A percentile compares a stretch with the other conserved stretches of the same genome.
Conservation (phyloP, 2,888 invertebrate genomes). For the Acleris holmiana region DNA sequence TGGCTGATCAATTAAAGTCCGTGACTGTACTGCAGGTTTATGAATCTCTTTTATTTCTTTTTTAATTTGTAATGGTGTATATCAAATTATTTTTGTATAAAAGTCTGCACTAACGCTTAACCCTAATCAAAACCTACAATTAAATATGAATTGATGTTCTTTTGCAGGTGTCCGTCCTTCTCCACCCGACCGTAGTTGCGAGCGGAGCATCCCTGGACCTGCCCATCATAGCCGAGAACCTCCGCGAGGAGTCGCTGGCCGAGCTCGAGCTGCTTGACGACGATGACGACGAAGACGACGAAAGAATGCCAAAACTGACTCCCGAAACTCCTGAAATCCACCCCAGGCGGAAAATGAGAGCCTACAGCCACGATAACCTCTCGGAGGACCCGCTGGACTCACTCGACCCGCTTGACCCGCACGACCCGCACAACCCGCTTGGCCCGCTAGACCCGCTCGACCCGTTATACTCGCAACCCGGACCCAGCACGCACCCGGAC, state of each 20-base stretch:
- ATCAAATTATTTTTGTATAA: too few species aligned
- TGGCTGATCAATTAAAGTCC: too few species aligned
- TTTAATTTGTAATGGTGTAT: too few species aligned
- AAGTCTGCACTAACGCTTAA: too few species aligned
- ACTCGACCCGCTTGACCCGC: constrained; percentile 41
- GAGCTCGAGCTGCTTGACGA: constrained; percentile 51
- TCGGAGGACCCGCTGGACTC: constrained; percentile 47
- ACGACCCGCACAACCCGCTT: constrained; percentile 44
- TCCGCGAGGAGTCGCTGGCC: constrained; percentile 56
- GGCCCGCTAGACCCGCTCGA: constrained; percentile 38
- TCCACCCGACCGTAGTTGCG: constrained; percentile 65
- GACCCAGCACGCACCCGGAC: constrained; percentile 50
- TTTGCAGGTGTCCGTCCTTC: constrained; percentile 67
- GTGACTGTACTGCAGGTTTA: too few species aligned
- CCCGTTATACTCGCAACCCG: constrained; percentile 46
- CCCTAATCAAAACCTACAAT: too few species aligned
- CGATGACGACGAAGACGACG: constrained; percentile 34
- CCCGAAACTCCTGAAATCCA: constrained; percentile 38
- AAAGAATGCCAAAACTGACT: constrained; percentile 19
- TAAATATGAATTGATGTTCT: constrained; percentile 21
- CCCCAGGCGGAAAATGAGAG: constrained; percentile 49
- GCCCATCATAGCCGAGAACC: constrained; percentile 65
- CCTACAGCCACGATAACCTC: constrained; percentile 59
- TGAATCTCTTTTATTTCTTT: too few species aligned
- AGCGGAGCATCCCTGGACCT: constrained; percentile 69